phyloP scores from a whole-genome alignment of 1,140 invertebrate genomes.

The Drosophila azteca region DNA sequence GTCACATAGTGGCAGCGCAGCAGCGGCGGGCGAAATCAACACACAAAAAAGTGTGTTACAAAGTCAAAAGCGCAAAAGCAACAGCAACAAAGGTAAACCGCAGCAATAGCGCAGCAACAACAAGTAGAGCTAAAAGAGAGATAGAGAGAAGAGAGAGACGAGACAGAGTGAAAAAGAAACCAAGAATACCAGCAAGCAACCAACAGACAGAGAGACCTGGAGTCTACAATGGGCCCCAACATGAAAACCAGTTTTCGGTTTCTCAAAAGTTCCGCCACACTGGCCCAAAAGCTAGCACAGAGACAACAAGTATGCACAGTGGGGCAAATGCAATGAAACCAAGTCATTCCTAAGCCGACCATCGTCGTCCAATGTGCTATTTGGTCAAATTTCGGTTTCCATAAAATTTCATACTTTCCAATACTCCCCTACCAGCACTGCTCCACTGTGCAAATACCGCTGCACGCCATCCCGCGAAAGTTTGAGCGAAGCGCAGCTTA shows the following conservation, averaged over 20 bases:
- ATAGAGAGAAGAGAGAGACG: background rate
- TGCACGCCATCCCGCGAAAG: conserved; percentile 53
- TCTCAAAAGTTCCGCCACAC: conserved; percentile 73
- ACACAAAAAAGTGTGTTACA: conserved; percentile 75
- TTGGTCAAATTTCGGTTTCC: background rate
- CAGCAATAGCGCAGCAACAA: conserved; percentile 41
- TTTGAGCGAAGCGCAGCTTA: conserved; percentile 63
- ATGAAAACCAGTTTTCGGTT: conserved; percentile 68
- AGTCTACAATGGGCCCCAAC: conserved; percentile 58
- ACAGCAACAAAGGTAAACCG: conserved; percentile 30
- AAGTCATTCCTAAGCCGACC: no score
- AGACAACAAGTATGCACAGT: conserved; percentile 46
- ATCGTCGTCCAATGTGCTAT: background rate
- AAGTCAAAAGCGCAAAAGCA: conserved; percentile 72
- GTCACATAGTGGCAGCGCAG: conserved; percentile 52
- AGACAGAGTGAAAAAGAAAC: conserved; percentile 67
- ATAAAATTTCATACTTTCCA: background rate
- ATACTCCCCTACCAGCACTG: background rate
- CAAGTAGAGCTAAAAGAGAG: conserved; percentile 70
- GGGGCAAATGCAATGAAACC: conserved; percentile 1
- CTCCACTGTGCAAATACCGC: no score
- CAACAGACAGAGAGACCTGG: conserved; percentile 44
- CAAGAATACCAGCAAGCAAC: conserved; percentile 63
- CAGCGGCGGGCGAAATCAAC: conserved; percentile 60
- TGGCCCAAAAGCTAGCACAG: conserved; percentile 56